phyloP scores from a whole-genome alignment of 2,888 invertebrate species.

The Priocnemis perturbator region DNA sequence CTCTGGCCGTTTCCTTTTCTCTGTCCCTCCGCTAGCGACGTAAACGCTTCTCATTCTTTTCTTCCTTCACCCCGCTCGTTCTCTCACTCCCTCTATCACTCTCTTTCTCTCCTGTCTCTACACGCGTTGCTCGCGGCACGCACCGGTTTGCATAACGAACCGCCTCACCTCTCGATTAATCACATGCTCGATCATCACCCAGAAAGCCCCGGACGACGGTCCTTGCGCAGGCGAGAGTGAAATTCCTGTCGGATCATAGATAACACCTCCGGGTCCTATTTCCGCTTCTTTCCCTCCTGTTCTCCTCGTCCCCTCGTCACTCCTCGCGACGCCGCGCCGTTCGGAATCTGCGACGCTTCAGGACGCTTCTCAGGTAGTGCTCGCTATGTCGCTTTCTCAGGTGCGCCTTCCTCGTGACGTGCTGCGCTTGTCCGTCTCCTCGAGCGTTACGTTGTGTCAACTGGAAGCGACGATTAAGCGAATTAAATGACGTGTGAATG shows the following conservation, averaged over 20 bases:
- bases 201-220: too few species aligned
- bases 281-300: not conserved
- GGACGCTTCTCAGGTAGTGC: conserved; percentile 38
- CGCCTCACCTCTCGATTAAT: conserved; percentile 2
- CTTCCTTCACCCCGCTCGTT: too few species aligned
- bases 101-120: too few species aligned
- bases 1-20: too few species aligned
- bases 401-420: conserved; percentile 30
- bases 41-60: too few species aligned
- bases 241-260: too few species aligned
- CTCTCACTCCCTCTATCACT: too few species aligned
- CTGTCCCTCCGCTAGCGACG: too few species aligned
- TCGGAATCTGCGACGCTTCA: conserved; percentile 37
- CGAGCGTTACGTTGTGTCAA: conserved; percentile 45
- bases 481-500: not conserved
- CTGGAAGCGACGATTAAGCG: conserved; percentile 33
- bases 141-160: too few species aligned
- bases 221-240: too few species aligned
- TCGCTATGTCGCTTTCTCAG: conserved; percentile 33
- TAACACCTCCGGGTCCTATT: too few species aligned
- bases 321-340: conserved; percentile 31
- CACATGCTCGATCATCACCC: not conserved
- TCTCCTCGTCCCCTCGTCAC: conserved; percentile 27
- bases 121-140: too few species aligned
- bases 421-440: conserved; percentile 35